Percentiles rank a stretch among this genome's conserved stretches.
Evolutionary conservation across 2,797 vertebrate genomes (phyloP).

Genomic region (Pseudochaenichthys georgianus): DNA sequence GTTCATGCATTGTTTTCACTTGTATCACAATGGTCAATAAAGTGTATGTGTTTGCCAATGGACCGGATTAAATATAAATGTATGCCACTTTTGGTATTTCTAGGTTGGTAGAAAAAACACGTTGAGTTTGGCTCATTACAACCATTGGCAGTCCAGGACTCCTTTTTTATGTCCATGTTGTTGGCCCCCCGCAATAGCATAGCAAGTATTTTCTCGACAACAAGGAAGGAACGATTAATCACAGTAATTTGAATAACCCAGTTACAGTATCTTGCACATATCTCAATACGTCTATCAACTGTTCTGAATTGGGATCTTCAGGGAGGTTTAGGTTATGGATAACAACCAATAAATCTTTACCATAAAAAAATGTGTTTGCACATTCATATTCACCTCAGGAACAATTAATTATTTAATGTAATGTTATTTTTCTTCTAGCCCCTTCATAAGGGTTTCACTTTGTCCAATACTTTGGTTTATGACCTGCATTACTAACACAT

Average conservation of each 20-base stretch:
- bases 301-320: too few relatives aligned
- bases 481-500: too few relatives aligned
- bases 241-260: neutral
- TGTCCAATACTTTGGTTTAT: too few relatives aligned
- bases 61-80: neutral
- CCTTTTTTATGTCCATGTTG: neutral
- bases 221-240: neutral
- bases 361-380: too few relatives aligned
- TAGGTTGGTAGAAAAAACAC: neutral
- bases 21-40: slow-evolving; percentile 9
- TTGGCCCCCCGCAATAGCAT: neutral
- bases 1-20: slow-evolving; percentile 10
- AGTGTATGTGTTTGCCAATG: slow-evolving; percentile 3
- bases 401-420: too few relatives aligned
- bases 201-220: neutral
- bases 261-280: neutral
- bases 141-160: neutral
- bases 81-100: neutral
- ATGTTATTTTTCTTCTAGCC: too few relatives aligned
- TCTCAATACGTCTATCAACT: neutral
- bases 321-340: too few relatives aligned
- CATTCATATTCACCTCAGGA: too few relatives aligned
- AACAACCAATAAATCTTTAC: too few relatives aligned
- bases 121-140: neutral
- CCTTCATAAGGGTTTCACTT: too few relatives aligned